These are phyloP conservation scores for Cryptops parisi DNA, from an alignment of 2,888 invertebrate species.

Conservation along the genomic window DNA sequence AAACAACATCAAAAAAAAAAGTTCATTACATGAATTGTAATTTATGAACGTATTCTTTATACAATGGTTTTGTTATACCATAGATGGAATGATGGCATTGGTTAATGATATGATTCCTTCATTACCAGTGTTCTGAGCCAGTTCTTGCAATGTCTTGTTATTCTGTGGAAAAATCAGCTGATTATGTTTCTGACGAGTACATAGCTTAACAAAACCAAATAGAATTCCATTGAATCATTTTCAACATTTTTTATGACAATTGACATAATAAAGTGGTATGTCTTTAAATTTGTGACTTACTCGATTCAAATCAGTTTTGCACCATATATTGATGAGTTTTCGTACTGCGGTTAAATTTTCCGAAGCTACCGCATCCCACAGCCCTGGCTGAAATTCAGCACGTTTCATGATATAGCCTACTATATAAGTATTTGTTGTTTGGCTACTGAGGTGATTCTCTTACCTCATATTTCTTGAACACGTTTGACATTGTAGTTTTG, in stretches of 20 bases:
- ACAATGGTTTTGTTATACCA: constrained; percentile 14
- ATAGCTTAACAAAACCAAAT: too few relatives aligned
- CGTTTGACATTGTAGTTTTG: not conserved
- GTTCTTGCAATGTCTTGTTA: constrained; percentile 13
- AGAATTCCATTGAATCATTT: too few relatives aligned
- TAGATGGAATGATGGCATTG: constrained; percentile 17
- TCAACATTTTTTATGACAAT: too few relatives aligned
- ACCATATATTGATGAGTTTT: constrained; percentile 12
- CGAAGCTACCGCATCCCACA: constrained; percentile 19
- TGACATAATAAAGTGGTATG: too few relatives aligned
- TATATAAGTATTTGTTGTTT: too few relatives aligned
- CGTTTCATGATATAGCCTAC: too few relatives aligned
- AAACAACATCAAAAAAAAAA: not conserved
- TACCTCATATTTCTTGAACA: not conserved
- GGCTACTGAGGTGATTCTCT: too few relatives aligned
- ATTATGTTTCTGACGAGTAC: too few relatives aligned
- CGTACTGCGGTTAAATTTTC: constrained; percentile 8
- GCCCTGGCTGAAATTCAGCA: constrained; percentile 17
- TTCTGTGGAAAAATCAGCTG: not conserved
- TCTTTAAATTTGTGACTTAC: not conserved
- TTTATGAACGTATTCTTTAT: not conserved
- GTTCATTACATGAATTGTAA: not conserved
- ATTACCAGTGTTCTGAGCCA: constrained; percentile 17
- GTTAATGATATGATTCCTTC: constrained; percentile 20
- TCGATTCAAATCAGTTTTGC: constrained; percentile 12